Conservation (phyloP, 2,888 invertebrate species). For the Rhamphomyia laevipes region DNA sequence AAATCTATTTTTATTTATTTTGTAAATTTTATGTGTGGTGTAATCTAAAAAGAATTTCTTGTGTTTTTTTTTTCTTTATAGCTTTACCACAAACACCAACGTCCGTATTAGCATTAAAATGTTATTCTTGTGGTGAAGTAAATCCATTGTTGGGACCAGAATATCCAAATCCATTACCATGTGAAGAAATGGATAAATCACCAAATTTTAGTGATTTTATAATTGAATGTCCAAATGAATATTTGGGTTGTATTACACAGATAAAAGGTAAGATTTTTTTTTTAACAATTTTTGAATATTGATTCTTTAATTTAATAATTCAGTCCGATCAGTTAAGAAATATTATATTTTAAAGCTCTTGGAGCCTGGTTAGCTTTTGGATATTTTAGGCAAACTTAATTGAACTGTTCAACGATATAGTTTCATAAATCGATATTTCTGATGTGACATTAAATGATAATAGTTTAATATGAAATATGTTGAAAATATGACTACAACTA, state of each 20-base stretch:
- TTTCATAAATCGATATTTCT: too few species aligned
- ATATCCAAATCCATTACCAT: slow-evolving; percentile 11
- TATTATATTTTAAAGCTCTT: too few species aligned
- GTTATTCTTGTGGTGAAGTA: slow-evolving; percentile 14
- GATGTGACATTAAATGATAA: too few species aligned
- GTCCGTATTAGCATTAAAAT: slow-evolving; percentile 5
- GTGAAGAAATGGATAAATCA: slow-evolving; percentile 12
- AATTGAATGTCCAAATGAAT: slow-evolving; percentile 14
- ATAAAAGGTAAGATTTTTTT: slow-evolving; percentile 9
- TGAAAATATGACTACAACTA: too few species aligned
- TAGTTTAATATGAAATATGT: too few species aligned
- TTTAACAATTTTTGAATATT: too few species aligned
- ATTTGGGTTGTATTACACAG: slow-evolving; percentile 14
- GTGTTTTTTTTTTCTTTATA: not conserved
- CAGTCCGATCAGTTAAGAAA: too few species aligned
- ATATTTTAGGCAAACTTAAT: too few species aligned
- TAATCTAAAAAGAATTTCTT: not conserved
- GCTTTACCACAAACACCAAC: slow-evolving; percentile 4
- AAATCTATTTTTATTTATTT: too few species aligned
- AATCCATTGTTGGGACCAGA: slow-evolving; percentile 12
- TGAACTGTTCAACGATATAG: too few species aligned
- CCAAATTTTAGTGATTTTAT: slow-evolving; percentile 10
- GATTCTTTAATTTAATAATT: too few species aligned
- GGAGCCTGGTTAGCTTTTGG: too few species aligned
- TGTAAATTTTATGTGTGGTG: not conserved